phyloP scores from a whole-genome alignment of 2,113 vertebrate species.

The Anoura caudifer region DNA sequence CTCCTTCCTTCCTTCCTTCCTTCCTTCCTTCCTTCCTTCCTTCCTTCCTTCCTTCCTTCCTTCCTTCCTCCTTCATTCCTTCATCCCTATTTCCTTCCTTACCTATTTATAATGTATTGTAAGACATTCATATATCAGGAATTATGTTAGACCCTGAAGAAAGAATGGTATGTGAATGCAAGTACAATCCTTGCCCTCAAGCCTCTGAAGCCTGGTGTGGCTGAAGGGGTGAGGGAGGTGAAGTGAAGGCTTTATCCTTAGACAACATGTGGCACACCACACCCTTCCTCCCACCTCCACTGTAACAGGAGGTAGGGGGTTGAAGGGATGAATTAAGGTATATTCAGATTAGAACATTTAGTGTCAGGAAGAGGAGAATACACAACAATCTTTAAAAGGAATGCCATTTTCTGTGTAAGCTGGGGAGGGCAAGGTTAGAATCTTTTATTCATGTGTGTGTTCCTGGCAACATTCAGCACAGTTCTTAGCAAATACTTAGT shows the following conservation, averaged over 20 bases:
- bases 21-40: too few species aligned
- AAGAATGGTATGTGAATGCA: not conserved
- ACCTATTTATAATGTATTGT: not conserved
- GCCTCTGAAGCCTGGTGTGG: not conserved
- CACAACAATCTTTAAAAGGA: not conserved
- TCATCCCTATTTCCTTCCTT: too few species aligned
- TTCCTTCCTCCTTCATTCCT: not conserved
- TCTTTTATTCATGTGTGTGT: not conserved
- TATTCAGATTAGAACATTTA: not conserved
- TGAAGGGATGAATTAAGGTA: not conserved
- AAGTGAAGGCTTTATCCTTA: not conserved
- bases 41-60: not conserved
- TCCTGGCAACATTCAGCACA: not conserved
- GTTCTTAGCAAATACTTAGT: not conserved
- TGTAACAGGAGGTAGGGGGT: not conserved
- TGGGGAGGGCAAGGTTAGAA: not conserved
- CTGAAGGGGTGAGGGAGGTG: accelerated
- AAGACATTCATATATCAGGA: not conserved
- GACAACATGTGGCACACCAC: not conserved
- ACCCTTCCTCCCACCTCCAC: not conserved
- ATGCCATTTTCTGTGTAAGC: not conserved
- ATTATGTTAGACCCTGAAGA: not conserved
- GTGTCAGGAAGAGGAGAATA: not conserved
- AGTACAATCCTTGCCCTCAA: not conserved
- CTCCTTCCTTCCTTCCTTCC: not conserved